phyloP scores from a whole-genome alignment of 2,797 vertebrate genomes.

The Macropus fuliginosus region DNA sequence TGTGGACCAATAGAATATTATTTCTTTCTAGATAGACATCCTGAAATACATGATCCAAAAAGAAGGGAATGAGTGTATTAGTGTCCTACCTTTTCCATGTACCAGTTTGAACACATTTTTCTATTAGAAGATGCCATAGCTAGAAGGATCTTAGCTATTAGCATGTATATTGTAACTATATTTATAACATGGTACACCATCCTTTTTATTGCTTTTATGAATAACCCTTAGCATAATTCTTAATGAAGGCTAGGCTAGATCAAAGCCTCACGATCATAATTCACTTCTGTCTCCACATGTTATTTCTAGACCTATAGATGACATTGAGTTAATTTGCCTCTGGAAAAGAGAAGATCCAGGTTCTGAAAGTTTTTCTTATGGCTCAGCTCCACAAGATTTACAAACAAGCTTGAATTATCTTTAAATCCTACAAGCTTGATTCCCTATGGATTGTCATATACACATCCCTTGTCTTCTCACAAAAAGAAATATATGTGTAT shows the following conservation, averaged over 20 bases:
- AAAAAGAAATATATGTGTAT: not conserved
- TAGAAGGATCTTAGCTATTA: constrained; percentile 23
- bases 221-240: constrained; percentile 9
- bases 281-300: constrained; percentile 27
- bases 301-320: constrained; percentile 37
- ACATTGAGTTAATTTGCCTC: constrained; percentile 24
- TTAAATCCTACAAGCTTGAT: not conserved
- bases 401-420: not conserved
- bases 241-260: constrained; percentile 27
- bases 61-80: not conserved
- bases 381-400: constrained; percentile 8
- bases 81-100: not conserved
- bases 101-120: not conserved
- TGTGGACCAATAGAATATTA: not conserved
- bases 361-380: constrained; percentile 22
- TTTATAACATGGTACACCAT: not conserved
- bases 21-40: not conserved
- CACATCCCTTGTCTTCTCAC: not conserved
- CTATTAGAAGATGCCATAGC: not conserved
- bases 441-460: not conserved
- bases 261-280: constrained; percentile 29
- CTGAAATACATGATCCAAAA: not conserved
- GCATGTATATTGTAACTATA: not conserved
- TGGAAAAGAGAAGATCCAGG: not conserved
- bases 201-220: constrained; percentile 15